Evolutionary conservation across 1,140 invertebrate species (phyloP).

Genomic region (Oncopodura yosiiana): DNA sequence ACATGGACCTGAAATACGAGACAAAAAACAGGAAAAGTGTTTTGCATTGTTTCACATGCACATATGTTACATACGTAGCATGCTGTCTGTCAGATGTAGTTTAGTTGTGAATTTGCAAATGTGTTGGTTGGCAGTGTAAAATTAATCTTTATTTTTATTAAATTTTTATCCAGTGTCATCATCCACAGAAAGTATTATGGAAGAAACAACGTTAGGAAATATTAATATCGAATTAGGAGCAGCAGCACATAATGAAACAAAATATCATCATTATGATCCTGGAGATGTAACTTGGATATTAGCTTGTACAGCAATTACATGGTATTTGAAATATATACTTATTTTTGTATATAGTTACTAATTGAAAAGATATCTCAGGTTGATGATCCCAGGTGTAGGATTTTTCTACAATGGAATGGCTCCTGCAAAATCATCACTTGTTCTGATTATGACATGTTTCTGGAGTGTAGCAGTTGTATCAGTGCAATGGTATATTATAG

Average conservation of each 20-base stretch:
- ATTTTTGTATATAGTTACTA: background rate
- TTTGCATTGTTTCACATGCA: no score
- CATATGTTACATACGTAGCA: no score
- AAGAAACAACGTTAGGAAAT: no score
- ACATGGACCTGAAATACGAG: no score
- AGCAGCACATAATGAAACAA: background rate
- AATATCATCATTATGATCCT: constrained; percentile 10
- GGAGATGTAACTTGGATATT: constrained; percentile 25
- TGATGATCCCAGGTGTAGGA: constrained; percentile 11
- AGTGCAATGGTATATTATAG: constrained; percentile 30
- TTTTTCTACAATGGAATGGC: constrained; percentile 34
- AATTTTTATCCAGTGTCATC: no score
- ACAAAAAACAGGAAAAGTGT: no score
- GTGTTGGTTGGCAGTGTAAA: no score
- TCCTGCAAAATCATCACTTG: constrained; percentile 25
- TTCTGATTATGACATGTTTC: constrained; percentile 26
- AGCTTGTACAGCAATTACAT: constrained; percentile 26
- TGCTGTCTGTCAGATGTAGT: no score
- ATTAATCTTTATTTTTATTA: no score
- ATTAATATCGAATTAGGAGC: no score
- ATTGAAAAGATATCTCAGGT: background rate
- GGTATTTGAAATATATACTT: constrained; percentile 20
- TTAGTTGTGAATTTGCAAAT: no score
- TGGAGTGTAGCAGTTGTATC: constrained; percentile 27
- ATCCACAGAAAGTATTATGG: no score